These are phyloP conservation scores for Macroramphosus scolopax DNA, from an alignment of 2,797 vertebrate genomes.

Conservation along the genomic window DNA sequence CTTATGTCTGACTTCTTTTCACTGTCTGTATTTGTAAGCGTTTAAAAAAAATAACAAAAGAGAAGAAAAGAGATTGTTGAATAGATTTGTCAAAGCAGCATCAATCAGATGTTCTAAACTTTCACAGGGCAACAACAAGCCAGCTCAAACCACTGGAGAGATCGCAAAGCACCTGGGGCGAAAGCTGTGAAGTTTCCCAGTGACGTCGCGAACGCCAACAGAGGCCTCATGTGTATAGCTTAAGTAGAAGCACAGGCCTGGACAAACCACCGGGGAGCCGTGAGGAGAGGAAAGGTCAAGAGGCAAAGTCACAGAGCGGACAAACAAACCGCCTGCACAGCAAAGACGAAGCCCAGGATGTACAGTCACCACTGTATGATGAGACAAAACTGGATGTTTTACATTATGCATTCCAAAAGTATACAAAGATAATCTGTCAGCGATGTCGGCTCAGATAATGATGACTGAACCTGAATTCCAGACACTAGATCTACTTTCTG, in stretches of 20 bases:
- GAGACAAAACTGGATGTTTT: no score
- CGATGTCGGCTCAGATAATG: background rate
- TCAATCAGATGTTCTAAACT: constrained; percentile 17
- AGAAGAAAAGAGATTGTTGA: no score
- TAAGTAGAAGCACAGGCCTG: constrained; percentile 40
- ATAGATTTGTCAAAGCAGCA: constrained; percentile 12
- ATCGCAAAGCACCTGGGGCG: constrained; percentile 20
- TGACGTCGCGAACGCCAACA: constrained; percentile 59
- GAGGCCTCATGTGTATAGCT: constrained; percentile 33
- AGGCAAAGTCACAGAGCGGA: constrained; percentile 41
- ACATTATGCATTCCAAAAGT: no score
- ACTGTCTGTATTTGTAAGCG: no score
- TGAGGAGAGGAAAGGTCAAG: constrained; percentile 54
- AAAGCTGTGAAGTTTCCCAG: constrained; percentile 46
- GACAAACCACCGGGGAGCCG: constrained; percentile 48
- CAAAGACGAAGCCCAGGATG: constrained; percentile 44
- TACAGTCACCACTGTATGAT: background rate
- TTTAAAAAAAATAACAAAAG: no score
- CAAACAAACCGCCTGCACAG: constrained; percentile 50
- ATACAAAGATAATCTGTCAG: no score
- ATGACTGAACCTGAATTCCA: no score
- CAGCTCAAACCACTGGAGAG: constrained; percentile 14
- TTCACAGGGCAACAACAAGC: constrained; percentile 3
- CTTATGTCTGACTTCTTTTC: no score
- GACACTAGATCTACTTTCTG: background rate